phyloP scores from a whole-genome alignment of 1,140 invertebrate species.

The Halictus rubicundus region DNA sequence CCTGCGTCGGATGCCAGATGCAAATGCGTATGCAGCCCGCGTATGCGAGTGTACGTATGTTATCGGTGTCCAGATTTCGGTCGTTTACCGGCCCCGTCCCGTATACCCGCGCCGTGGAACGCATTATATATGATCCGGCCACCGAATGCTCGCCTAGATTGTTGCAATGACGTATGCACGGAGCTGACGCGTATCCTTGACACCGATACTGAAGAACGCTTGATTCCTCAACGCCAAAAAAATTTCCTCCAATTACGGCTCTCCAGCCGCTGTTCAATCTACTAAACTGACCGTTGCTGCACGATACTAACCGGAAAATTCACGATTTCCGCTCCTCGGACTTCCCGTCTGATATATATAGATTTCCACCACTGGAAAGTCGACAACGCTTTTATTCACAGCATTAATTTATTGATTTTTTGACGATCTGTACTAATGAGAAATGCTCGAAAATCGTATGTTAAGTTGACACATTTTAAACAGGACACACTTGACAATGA shows the following conservation, averaged over 20 bases:
- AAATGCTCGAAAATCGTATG: too few species aligned
- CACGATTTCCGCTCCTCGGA: too few species aligned
- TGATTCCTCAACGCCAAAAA: background rate
- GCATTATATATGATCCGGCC: constrained; percentile 45
- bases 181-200: background rate
- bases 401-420: too few species aligned
- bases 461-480: too few species aligned
- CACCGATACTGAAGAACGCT: background rate
- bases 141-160: constrained; percentile 24
- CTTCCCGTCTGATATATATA: too few species aligned
- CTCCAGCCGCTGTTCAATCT: too few species aligned
- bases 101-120: constrained; percentile 24
- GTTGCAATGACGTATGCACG: constrained; percentile 1
- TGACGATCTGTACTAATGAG: too few species aligned
- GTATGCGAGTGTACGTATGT: constrained; percentile 52
- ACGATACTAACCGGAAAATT: too few species aligned
- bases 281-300: too few species aligned
- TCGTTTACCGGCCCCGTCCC: constrained; percentile 30
- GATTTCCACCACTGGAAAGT: too few species aligned
- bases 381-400: too few species aligned
- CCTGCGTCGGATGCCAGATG: constrained; percentile 50
- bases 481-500: too few species aligned
- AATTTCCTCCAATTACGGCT: background rate
- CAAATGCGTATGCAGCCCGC: constrained; percentile 44
- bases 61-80: constrained; percentile 61